Evolutionary conservation across 1,140 invertebrate species (phyloP), one percentile per base, ranked within the genome.

Genomic region (Philaenus spumarius): DNA sequence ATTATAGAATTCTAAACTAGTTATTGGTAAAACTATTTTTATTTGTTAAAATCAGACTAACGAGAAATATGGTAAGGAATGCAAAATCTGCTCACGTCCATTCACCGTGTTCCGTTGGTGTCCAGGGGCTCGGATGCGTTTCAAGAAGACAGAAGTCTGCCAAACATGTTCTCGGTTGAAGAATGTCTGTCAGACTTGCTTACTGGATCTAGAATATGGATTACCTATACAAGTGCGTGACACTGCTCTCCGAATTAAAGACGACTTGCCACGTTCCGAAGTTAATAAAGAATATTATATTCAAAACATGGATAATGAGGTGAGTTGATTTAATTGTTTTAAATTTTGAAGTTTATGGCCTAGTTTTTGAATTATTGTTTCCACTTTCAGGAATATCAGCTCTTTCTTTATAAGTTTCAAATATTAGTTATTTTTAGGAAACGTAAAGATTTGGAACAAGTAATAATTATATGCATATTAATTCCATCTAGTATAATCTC

Each of bases 231-330:
- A 95, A 82, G 97, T 98, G 3, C 80, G 97, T 64, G 97, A 99
- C 77, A 86, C 91, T 14, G 96, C 96, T 1, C 75, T 99, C 0
- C 94, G 94, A 73, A 84, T 98, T 20, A 90, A 93, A 66, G 95
- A 98, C 72, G 90, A 95, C 63, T 77, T 99, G 63, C 97, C 97
- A 2, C 87, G 95, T 55, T 95, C 94, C 63, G 96, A 98, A 72
- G 96, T 99, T 0, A 99, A 99, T 73, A 97, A 97, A 68, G 97
- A 99, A 76, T 99, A 92, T 75, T 99, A 97, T 72, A 93, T 97
- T 55, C 96, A 99, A 74, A 95, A 96, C 74, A 86, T 93, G 69
- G 93, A 95, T 69, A 81, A 78, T 66, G 86, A 90, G 70, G 83
- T 89, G 69, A 48, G 46, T 60, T 11, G 37, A 42, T 61, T 52